phyloP scores from a whole-genome alignment of 1,140 invertebrate genomes.

The Camponotus vicinus region DNA sequence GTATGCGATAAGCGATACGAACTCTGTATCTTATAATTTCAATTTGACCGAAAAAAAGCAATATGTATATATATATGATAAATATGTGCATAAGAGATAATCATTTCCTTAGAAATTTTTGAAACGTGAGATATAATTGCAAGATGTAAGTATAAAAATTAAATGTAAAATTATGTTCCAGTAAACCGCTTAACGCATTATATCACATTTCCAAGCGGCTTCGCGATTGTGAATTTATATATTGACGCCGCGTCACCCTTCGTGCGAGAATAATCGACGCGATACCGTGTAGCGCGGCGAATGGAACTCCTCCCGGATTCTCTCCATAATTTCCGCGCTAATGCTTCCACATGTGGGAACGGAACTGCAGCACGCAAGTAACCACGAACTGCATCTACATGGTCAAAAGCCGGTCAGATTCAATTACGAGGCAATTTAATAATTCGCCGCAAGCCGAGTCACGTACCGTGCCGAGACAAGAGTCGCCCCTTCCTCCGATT shows the following conservation, averaged over 20 bases:
- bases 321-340: conserved; percentile 42
- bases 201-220: background rate
- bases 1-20: background rate
- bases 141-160: background rate
- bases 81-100: background rate
- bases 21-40: background rate
- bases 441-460: conserved; percentile 75
- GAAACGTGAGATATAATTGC: background rate
- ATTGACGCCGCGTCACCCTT: conserved; percentile 13
- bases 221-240: conserved; percentile 16
- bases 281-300: background rate
- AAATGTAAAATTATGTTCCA: background rate
- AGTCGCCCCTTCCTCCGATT: conserved; percentile 41
- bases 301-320: conserved; percentile 12
- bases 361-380: conserved; percentile 30
- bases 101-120: background rate
- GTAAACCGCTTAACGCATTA: background rate
- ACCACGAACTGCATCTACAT: conserved; percentile 68
- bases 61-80: background rate
- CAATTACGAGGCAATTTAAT: conserved; percentile 79
- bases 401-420: conserved; percentile 78
- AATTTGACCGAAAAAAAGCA: background rate
- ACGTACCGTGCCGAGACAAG: conserved; percentile 66
- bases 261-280: conserved; percentile 42
- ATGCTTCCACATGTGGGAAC: conserved; percentile 33